These are phyloP conservation scores for Pollenia labialis DNA, from an alignment of 2,888 invertebrate species.

Conservation along the genomic window DNA sequence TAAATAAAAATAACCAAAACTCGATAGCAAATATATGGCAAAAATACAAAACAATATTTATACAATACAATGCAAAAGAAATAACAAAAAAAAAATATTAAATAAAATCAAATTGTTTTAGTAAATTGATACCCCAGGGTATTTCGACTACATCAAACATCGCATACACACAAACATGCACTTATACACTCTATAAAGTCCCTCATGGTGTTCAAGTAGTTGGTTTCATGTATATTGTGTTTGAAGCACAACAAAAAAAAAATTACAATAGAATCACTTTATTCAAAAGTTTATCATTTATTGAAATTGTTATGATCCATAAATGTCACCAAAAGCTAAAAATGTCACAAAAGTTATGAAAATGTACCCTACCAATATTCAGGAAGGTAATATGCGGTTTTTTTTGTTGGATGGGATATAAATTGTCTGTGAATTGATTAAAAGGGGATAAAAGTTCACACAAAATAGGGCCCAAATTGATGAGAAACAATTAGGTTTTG, in stretches of 20 bases:
- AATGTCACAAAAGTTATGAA: slow-evolving; percentile 71
- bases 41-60: slow-evolving; percentile 35
- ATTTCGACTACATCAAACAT: slow-evolving; percentile 62
- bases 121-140: slow-evolving; percentile 84
- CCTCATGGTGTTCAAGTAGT: neutral
- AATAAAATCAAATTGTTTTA: slow-evolving; percentile 65
- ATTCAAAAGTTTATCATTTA: slow-evolving; percentile 70
- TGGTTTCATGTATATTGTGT: neutral
- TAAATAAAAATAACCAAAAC: slow-evolving; percentile 15
- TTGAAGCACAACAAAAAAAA: slow-evolving; percentile 6
- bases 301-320: slow-evolving; percentile 84
- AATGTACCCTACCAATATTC: slow-evolving; percentile 5
- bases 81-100: neutral
- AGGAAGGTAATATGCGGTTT: neutral
- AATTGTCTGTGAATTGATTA: no score
- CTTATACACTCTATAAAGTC: neutral
- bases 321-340: slow-evolving; percentile 80
- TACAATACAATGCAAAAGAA: slow-evolving; percentile 20
- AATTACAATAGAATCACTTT: slow-evolving; percentile 67
- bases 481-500: no score
- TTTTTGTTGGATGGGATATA: no score
- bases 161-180: slow-evolving; percentile 9
- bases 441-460: no score
- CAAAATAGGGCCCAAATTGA: no score
- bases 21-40: slow-evolving; percentile 31